Percentiles rank a stretch among this genome's conserved stretches.
These are phyloP conservation scores for Argopecten irradians DNA, from an alignment of 1,140 invertebrate species.

Conservation along the genomic window DNA sequence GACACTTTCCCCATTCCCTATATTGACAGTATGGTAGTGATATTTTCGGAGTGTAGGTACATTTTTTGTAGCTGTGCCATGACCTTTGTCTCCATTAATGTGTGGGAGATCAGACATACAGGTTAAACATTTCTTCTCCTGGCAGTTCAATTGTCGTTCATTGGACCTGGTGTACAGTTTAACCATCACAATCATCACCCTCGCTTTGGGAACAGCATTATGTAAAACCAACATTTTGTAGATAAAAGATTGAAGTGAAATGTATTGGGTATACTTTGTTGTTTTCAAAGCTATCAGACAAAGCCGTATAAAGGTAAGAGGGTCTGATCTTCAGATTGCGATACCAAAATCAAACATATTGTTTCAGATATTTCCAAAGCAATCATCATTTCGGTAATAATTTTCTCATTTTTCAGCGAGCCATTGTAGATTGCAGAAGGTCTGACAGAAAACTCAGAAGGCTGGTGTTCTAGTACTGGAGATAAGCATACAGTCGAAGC, in stretches of 20 bases:
- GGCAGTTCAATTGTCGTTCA: background rate
- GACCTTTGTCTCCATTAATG: conserved; percentile 15
- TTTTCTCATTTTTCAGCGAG: conserved; percentile 8
- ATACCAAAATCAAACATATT: background rate
- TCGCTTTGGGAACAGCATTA: background rate
- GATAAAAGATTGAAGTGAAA: conserved; percentile 6
- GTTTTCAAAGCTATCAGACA: conserved; percentile 2
- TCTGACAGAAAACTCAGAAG: background rate
- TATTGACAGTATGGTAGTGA: background rate
- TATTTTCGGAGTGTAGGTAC: background rate
- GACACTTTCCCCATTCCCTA: too few species aligned
- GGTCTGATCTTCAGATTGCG: background rate
- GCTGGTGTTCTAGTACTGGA: background rate
- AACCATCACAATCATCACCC: background rate
- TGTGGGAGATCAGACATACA: background rate
- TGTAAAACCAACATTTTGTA: background rate
- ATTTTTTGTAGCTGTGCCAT: background rate
- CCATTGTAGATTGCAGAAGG: background rate
- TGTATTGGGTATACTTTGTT: background rate
- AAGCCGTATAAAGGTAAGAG: background rate
- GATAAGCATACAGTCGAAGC: background rate
- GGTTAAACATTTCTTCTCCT: too few species aligned
- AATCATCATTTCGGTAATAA: conserved; percentile 18
- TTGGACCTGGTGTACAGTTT: background rate
- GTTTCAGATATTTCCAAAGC: conserved; percentile 10